Percentiles rank a stretch among this genome's conserved stretches.
Evolutionary conservation across 2,797 vertebrate genomes (phyloP).

Genomic region (Protonibea diacanthus): DNA sequence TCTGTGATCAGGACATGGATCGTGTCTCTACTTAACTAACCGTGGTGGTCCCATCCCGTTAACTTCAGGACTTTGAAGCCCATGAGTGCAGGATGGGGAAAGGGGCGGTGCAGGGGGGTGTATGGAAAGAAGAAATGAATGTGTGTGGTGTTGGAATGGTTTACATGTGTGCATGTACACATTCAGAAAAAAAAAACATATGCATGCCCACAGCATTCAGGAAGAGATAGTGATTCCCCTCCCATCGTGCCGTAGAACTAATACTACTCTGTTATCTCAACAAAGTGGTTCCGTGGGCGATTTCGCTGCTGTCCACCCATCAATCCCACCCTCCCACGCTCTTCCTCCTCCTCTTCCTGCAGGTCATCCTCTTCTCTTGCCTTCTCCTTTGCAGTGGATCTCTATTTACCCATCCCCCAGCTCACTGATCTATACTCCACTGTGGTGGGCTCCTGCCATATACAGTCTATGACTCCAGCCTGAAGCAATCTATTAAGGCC

Average conservation of each 20-base stretch:
- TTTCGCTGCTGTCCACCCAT: slow-evolving; percentile 47
- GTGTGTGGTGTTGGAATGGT: background rate
- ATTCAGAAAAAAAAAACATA: slow-evolving; percentile 43
- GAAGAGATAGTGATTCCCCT: slow-evolving; percentile 50
- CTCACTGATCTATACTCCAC: slow-evolving; percentile 45
- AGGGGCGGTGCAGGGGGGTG: background rate
- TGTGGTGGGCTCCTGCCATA: slow-evolving; percentile 33
- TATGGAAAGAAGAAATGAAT: slow-evolving; percentile 18
- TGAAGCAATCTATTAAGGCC: slow-evolving; percentile 35
- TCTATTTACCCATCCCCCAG: slow-evolving; percentile 41
- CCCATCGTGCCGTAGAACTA: slow-evolving; percentile 32
- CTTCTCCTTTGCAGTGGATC: slow-evolving; percentile 25
- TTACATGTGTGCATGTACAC: slow-evolving; percentile 15
- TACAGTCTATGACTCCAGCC: slow-evolving; percentile 39
- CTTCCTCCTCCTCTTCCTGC: slow-evolving; percentile 33
- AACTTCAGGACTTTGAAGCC: slow-evolving; percentile 61
- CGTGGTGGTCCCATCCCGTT: slow-evolving; percentile 62
- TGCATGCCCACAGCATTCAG: slow-evolving; percentile 34
- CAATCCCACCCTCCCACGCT: slow-evolving; percentile 53
- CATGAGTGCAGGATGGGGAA: slow-evolving; percentile 6
- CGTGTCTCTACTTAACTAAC: slow-evolving; percentile 72
- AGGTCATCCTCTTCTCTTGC: slow-evolving; percentile 47
- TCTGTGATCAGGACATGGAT: slow-evolving; percentile 78
- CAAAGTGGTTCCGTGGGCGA: slow-evolving; percentile 68
- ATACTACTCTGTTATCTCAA: slow-evolving; percentile 73